Evolutionary conservation across 2,113 vertebrate genomes (phyloP).

Genomic region (Burhinus bistriatus): DNA sequence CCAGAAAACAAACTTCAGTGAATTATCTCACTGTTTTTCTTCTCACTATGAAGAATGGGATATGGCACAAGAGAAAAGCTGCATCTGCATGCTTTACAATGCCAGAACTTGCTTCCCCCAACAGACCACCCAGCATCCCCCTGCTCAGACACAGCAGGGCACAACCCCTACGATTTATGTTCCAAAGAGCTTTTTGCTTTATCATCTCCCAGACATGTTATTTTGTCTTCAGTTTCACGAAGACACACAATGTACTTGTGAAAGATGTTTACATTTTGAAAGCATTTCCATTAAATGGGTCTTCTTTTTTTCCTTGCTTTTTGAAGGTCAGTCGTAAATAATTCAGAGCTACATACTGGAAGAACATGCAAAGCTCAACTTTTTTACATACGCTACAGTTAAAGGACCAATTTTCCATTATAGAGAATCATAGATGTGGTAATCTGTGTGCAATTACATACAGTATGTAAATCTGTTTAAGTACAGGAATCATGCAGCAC

Average conservation of each 20-base stretch:
- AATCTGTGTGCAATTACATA: neutral
- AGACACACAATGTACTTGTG: neutral
- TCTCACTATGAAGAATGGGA: neutral
- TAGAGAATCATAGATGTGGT: neutral
- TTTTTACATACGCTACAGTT: neutral
- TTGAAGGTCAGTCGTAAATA: conserved; percentile 60
- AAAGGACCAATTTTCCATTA: neutral
- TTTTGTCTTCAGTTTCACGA: conserved; percentile 15
- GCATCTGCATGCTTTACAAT: neutral
- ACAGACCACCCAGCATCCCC: neutral
- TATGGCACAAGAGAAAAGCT: neutral
- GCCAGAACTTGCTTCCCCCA: neutral
- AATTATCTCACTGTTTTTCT: neutral
- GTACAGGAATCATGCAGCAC: neutral
- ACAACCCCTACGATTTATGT: neutral
- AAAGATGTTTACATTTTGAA: conserved; percentile 31
- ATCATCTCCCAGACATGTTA: conserved; percentile 7
- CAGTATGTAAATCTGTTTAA: neutral
- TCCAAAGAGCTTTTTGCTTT: neutral
- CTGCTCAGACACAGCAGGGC: neutral
- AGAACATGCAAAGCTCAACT: neutral
- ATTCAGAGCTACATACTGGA: conserved; percentile 15
- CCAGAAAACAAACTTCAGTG: neutral
- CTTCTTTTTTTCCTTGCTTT: neutral
- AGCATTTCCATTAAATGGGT: conserved; percentile 12